A percentile compares a stretch with the other conserved stretches of the same genome.
Conservation (phyloP, 2,113 vertebrate genomes). For the Nycticryphes semicollaris region DNA sequence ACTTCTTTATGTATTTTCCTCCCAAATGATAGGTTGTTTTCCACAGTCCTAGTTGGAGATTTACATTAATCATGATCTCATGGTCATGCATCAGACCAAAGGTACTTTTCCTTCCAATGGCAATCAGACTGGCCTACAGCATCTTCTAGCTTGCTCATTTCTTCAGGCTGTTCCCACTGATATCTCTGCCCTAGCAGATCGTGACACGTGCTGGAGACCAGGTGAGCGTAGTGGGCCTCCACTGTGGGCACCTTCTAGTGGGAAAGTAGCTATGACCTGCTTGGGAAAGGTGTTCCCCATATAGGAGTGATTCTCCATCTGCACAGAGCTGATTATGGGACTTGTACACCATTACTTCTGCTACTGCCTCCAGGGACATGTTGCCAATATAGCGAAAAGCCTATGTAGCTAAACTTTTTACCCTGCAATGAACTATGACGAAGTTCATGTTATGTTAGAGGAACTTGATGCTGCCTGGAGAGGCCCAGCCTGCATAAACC, state of each 20-base stretch:
- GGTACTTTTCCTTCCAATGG: neutral
- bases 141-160: neutral
- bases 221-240: neutral
- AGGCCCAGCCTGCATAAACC: neutral
- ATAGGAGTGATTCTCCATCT: neutral
- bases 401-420: neutral
- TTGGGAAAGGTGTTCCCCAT: neutral
- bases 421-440: neutral
- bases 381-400: neutral
- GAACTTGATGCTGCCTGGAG: neutral
- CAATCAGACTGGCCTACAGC: neutral
- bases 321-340: neutral
- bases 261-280: neutral
- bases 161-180: neutral
- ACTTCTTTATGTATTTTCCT: neutral
- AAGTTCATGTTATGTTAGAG: neutral
- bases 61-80: neutral
- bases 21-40: neutral
- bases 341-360: neutral
- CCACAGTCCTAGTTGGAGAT: neutral
- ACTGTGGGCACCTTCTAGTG: neutral
- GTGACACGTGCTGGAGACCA: neutral
- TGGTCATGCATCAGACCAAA: neutral
- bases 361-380: neutral
- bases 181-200: neutral